Conservation (phyloP, 2,888 invertebrate genomes). For the Drosophila setosimentum region DNA sequence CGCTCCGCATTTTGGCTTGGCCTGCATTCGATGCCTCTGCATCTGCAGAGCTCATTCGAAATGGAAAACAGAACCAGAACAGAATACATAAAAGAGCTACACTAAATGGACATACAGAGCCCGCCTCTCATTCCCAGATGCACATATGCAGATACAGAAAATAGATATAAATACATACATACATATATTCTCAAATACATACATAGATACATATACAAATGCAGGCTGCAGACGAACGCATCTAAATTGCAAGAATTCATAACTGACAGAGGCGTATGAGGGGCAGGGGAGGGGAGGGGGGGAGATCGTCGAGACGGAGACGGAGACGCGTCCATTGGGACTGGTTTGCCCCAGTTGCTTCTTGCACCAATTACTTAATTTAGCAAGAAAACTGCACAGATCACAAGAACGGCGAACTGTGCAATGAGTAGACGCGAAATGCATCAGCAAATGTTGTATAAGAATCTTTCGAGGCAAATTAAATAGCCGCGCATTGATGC, state of each 20-base stretch:
- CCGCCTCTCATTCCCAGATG: slow-evolving; percentile 36
- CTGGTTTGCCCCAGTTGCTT: slow-evolving; percentile 42
- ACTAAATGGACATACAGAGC: slow-evolving; percentile 53
- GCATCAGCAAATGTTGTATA: slow-evolving; percentile 71
- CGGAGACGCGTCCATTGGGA: slow-evolving; percentile 1
- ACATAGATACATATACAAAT: slow-evolving; percentile 32
- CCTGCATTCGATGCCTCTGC: slow-evolving; percentile 59
- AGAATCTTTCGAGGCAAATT: slow-evolving; percentile 36
- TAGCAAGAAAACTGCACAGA: slow-evolving; percentile 70
- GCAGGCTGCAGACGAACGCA: slow-evolving; percentile 45
- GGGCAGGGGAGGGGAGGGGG: not conserved
- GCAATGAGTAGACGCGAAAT: slow-evolving; percentile 27
- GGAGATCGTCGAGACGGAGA: not conserved
- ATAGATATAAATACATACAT: slow-evolving; percentile 10
- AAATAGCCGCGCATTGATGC: slow-evolving; percentile 34
- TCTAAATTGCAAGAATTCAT: slow-evolving; percentile 69
- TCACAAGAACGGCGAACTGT: slow-evolving; percentile 30
- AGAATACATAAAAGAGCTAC: slow-evolving; percentile 38
- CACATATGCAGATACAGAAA: slow-evolving; percentile 42
- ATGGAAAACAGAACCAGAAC: slow-evolving; percentile 65
- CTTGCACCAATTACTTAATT: slow-evolving; percentile 77
- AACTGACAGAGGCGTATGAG: slow-evolving; percentile 16
- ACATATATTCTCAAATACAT: not conserved
- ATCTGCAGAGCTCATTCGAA: slow-evolving; percentile 63
- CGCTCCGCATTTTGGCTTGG: slow-evolving; percentile 51